Percentiles rank a stretch among this genome's conserved stretches.
Evolutionary conservation across 2,797 vertebrate species (phyloP).

Genomic region (Todus mexicanus): DNA sequence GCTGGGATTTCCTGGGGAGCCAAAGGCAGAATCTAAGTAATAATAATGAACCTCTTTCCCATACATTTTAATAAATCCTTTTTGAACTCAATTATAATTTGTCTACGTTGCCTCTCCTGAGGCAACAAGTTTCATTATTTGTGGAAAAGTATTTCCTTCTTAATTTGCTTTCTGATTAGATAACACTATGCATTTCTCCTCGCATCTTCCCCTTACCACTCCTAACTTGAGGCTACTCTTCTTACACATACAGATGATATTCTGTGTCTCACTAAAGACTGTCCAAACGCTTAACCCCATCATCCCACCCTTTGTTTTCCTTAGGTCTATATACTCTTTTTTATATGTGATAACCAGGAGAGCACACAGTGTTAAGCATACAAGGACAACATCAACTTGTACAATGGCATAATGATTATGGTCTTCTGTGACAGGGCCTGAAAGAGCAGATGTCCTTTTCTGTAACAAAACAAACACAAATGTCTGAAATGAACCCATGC

Average conservation of each 20-base stretch:
- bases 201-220: neutral
- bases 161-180: constrained; percentile 2
- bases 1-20: neutral
- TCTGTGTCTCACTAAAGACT: neutral
- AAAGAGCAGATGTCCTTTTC: neutral
- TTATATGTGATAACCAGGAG: neutral
- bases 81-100: neutral
- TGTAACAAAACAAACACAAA: neutral
- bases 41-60: neutral
- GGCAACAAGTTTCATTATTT: neutral
- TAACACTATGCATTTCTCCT: neutral
- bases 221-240: neutral
- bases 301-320: neutral
- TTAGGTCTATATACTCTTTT: neutral
- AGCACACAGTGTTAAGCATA: neutral
- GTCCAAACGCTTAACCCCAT: neutral
- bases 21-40: neutral
- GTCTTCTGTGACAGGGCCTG: neutral
- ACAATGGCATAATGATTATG: rapidly evolving
- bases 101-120: neutral
- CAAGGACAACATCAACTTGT: neutral
- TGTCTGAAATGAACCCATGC: neutral
- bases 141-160: neutral
- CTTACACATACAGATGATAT: neutral
- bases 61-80: neutral